Conservation (phyloP, 2,888 invertebrate species). For the Poecilus cupreus region DNA sequence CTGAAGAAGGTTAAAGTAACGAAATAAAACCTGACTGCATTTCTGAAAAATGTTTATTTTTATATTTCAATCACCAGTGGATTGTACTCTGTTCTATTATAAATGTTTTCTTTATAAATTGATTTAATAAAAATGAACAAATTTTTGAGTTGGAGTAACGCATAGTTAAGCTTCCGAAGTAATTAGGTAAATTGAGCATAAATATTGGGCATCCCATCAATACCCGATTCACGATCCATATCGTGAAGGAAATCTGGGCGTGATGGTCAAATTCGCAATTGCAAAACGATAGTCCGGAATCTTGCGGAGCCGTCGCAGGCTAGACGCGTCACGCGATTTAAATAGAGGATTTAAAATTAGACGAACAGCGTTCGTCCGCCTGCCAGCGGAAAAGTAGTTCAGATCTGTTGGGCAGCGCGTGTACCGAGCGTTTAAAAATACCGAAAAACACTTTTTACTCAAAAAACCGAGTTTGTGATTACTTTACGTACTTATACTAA, state of each 20-base stretch:
- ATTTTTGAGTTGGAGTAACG: no score
- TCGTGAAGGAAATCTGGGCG: constrained; percentile 10
- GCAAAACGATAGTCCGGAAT: constrained; percentile 59
- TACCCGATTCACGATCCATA: background rate
- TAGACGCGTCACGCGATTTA: constrained; percentile 67
- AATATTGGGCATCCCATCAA: background rate
- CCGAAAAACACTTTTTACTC: constrained; percentile 48
- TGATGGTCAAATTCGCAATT: constrained; percentile 48
- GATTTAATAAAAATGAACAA: background rate
- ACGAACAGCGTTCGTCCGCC: constrained; percentile 64
- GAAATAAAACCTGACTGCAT: no score
- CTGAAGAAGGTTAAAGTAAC: no score
- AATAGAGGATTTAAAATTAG: constrained; percentile 68
- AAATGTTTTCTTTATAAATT: background rate
- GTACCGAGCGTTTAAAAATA: constrained; percentile 65
- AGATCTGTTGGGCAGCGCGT: constrained; percentile 67
- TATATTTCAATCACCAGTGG: no score
- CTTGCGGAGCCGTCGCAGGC: constrained; percentile 50
- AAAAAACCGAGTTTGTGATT: constrained; percentile 18
- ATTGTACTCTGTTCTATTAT: no score
- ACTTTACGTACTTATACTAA: background rate
- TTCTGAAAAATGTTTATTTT: no score
- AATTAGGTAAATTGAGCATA: background rate
- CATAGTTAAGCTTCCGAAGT: no score
- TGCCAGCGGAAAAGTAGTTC: constrained; percentile 68